Percentiles rank a stretch among this genome's conserved stretches.
Conservation (phyloP, 2,888 invertebrate species). For the Andrena bucephala region DNA sequence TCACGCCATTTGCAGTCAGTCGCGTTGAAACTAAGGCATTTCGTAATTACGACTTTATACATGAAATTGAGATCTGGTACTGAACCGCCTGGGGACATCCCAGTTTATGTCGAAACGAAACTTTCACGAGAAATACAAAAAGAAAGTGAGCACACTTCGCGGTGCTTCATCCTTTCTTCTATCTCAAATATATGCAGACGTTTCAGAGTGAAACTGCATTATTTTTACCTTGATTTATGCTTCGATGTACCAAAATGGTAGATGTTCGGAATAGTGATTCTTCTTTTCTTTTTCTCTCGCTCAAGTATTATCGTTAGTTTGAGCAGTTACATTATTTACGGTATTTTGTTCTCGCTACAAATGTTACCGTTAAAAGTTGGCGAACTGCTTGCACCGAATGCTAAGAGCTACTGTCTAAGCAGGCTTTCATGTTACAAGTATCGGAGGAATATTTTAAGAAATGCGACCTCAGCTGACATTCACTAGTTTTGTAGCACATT, state of each 20-base stretch:
- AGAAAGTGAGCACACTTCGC: no score
- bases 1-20: neutral
- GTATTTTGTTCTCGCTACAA: neutral
- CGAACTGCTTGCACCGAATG: conserved; percentile 46
- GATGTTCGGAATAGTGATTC: no score
- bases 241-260: neutral
- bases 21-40: conserved; percentile 6
- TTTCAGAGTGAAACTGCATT: conserved; percentile 48
- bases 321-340: neutral
- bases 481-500: neutral
- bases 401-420: conserved; percentile 75
- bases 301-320: conserved; percentile 26
- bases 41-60: conserved; percentile 62
- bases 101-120: conserved; percentile 46
- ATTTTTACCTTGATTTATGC: conserved; percentile 26
- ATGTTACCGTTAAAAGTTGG: conserved; percentile 16
- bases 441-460: conserved; percentile 45
- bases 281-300: neutral
- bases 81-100: neutral
- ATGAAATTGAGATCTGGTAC: conserved; percentile 34
- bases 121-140: neutral
- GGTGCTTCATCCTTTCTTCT: neutral
- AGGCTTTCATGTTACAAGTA: conserved; percentile 70
- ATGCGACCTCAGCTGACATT: conserved; percentile 55
- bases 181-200: neutral